A percentile compares a stretch with the other conserved stretches of the same genome.
Conservation (phyloP, 2,797 vertebrate species). For the Tangara arthus region DNA sequence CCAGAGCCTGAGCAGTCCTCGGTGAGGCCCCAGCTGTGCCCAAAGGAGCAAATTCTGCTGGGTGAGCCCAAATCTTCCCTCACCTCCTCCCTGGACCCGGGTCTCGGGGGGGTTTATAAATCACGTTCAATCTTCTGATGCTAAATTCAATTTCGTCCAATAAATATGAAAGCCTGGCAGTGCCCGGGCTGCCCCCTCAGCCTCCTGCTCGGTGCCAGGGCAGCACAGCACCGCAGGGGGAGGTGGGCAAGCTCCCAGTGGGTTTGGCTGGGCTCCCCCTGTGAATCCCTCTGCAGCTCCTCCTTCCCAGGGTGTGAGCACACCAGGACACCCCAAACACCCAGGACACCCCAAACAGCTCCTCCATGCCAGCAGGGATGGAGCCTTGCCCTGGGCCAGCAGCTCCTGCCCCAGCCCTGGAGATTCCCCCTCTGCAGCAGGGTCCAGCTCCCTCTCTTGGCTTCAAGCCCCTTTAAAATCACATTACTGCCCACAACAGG, state of each 20-base stretch:
- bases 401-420: background rate
- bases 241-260: background rate
- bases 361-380: background rate
- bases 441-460: fast-evolving
- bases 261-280: background rate
- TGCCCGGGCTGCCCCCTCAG: background rate
- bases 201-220: background rate
- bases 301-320: background rate
- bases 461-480: background rate
- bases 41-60: background rate
- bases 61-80: background rate
- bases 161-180: background rate
- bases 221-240: fast-evolving
- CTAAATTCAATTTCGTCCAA: background rate
- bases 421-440: background rate
- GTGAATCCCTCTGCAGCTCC: fast-evolving
- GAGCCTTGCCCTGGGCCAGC: fast-evolving
- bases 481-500: background rate
- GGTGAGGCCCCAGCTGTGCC: background rate
- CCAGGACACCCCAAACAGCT: background rate
- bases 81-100: fast-evolving
- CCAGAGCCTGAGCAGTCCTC: background rate
- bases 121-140: background rate
- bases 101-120: background rate
- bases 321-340: too few relatives aligned